Evolutionary conservation across 2,113 vertebrate genomes (phyloP).

Genomic region (Myxocyprinus asiaticus): DNA sequence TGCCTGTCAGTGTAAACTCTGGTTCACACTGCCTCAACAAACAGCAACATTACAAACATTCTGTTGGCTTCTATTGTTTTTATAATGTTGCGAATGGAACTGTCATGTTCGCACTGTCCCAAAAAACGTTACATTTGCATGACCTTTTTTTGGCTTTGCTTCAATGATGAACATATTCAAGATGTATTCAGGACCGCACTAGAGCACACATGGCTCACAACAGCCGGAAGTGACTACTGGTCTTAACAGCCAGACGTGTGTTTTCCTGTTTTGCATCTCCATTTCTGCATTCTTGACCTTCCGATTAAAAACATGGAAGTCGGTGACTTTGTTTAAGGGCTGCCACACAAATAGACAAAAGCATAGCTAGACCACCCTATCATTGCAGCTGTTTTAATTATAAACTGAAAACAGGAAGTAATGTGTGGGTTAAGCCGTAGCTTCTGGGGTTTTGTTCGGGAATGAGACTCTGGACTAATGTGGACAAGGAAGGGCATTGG

Average conservation of each 20-base stretch:
- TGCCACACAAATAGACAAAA: constrained; percentile 22
- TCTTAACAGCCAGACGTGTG: constrained; percentile 62
- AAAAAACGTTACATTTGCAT: too few species aligned
- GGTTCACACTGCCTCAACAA: too few species aligned
- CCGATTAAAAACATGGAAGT: constrained; percentile 25
- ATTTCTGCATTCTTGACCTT: constrained; percentile 11
- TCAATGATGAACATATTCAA: too few species aligned
- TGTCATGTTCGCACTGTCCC: too few species aligned
- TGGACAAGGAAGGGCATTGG: too few species aligned
- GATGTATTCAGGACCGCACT: too few species aligned
- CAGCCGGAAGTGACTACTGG: constrained; percentile 63
- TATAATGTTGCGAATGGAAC: too few species aligned
- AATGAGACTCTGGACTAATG: too few species aligned
- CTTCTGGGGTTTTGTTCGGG: background rate
- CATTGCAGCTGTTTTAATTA: constrained; percentile 2
- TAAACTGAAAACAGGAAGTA: background rate
- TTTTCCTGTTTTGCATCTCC: constrained; percentile 63
- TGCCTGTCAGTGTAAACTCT: too few species aligned
- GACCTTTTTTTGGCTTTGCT: too few species aligned
- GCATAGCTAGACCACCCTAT: background rate
- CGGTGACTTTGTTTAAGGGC: constrained; percentile 1
- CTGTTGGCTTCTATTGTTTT: too few species aligned
- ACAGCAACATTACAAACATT: too few species aligned
- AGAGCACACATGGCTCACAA: background rate
- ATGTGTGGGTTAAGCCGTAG: background rate